Evolutionary conservation across 1,140 invertebrate genomes (phyloP).

Genomic region (Lepidurus packardi): DNA sequence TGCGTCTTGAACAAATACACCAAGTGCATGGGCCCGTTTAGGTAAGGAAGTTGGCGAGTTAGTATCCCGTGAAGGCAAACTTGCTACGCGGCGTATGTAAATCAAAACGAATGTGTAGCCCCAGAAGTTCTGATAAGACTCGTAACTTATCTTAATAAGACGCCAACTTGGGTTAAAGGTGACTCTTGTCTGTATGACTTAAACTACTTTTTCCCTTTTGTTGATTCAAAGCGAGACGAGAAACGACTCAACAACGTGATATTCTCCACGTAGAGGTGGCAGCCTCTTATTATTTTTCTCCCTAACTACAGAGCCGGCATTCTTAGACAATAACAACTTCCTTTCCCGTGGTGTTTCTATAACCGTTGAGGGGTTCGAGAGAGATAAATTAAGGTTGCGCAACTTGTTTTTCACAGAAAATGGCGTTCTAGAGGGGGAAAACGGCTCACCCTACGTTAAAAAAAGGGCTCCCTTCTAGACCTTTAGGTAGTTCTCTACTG

Average conservation of each 20-base stretch:
- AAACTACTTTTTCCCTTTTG: background rate
- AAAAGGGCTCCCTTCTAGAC: background rate
- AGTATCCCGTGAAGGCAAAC: too few species aligned
- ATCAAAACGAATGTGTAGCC: too few species aligned
- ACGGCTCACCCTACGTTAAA: background rate
- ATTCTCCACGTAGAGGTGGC: background rate
- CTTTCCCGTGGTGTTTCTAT: background rate
- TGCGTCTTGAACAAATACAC: too few species aligned
- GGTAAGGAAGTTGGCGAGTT: too few species aligned
- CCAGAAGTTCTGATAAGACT: too few species aligned
- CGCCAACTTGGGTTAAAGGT: too few species aligned
- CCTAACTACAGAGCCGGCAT: background rate
- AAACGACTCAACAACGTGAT: background rate
- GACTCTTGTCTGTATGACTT: too few species aligned
- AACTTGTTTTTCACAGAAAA: conserved; percentile 4
- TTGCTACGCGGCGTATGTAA: too few species aligned
- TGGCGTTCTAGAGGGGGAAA: background rate
- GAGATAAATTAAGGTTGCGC: background rate
- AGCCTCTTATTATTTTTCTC: background rate
- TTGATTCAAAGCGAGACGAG: background rate
- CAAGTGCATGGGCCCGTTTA: too few species aligned
- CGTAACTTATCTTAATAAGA: too few species aligned
- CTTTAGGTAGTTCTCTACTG: too few species aligned
- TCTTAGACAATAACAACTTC: background rate
- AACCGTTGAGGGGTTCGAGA: background rate